Evolutionary conservation across 2,888 invertebrate genomes (phyloP).

Genomic region (Cenopis cana): DNA sequence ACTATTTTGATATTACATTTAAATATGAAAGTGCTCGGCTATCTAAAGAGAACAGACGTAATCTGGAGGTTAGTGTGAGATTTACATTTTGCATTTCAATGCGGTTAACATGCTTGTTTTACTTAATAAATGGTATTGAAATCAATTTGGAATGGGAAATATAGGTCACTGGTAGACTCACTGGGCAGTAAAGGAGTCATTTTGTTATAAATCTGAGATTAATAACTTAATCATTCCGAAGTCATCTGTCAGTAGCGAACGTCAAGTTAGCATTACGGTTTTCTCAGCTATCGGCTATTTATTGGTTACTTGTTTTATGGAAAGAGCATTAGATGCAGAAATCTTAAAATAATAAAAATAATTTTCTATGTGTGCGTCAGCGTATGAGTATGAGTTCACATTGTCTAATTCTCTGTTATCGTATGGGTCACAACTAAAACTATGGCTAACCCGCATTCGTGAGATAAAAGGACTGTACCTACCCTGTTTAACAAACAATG

Average conservation of each 20-base stretch:
- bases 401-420: too few species aligned
- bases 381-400: too few species aligned
- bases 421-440: too few species aligned
- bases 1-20: constrained; percentile 36
- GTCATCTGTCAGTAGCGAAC: constrained; percentile 43
- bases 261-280: constrained; percentile 34
- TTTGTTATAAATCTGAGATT: constrained; percentile 36
- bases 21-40: constrained; percentile 27
- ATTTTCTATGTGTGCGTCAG: too few species aligned
- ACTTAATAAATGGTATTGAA: neutral
- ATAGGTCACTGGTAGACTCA: neutral
- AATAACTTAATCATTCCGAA: constrained; percentile 47
- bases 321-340: constrained; percentile 14
- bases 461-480: too few species aligned
- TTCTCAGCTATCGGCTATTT: constrained; percentile 21
- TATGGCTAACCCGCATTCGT: too few species aligned
- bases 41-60: constrained; percentile 24
- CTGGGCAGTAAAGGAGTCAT: constrained; percentile 7
- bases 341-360: neutral
- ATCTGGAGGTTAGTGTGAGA: neutral
- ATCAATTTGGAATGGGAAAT: neutral
- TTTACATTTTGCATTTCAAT: neutral
- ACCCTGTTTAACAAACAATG: too few species aligned
- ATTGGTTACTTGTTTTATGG: constrained; percentile 30
- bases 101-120: neutral